Base-by-base conservation (phyloP, 2,888 invertebrate genomes). In the Homarus gammarus region DNA sequence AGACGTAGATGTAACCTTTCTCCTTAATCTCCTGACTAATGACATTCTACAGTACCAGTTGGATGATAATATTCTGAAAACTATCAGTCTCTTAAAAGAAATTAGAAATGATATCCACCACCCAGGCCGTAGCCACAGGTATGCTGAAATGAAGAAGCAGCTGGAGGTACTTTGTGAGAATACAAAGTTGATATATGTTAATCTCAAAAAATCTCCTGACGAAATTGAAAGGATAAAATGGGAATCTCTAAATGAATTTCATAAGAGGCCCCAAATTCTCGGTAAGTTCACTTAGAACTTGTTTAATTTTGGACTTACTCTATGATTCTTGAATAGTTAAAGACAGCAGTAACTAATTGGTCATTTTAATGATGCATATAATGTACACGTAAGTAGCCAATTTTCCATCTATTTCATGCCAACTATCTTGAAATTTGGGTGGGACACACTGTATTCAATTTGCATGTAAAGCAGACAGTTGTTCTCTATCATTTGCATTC, bases 1-100 rank as follows among this genome's bases (percentile, higher is more conserved):
- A 64, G 64, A 64, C 18, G n/a, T 64, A 27, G 64, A 64, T 64
- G n/a, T 64, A 27, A 64, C 64, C 31, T 64, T 64, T 64, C 64
- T 64, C 27, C 27, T n/a, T 8, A 22, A 64, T 27, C 31, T 64
- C 22, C 31, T 64, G n/a, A 27, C 27, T 27, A 64, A 64, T 27
- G 64, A 64, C 27, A 64, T 64, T 64, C 5, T 64, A 27, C n/a
- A 27, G 27, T 64, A 27, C 22, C 64, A n/a, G 27, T 27, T 64
- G 64, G 6, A 64, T 64, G 8, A 8, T 5, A 5, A 64, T 10
- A 15, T 64, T 5, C 5, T 3, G 5, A 6, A 27, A 8, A 27
- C 64, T 64, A 27, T 64, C 10, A 64, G 27, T 64, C 8, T 27
- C 0, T 27, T 64, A 27, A 64, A 64, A 64, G 27, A 64, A 8